Base-by-base conservation (phyloP, 92 coral and sea anemone genomes). In the Anthopleura xanthogrammica region DNA sequence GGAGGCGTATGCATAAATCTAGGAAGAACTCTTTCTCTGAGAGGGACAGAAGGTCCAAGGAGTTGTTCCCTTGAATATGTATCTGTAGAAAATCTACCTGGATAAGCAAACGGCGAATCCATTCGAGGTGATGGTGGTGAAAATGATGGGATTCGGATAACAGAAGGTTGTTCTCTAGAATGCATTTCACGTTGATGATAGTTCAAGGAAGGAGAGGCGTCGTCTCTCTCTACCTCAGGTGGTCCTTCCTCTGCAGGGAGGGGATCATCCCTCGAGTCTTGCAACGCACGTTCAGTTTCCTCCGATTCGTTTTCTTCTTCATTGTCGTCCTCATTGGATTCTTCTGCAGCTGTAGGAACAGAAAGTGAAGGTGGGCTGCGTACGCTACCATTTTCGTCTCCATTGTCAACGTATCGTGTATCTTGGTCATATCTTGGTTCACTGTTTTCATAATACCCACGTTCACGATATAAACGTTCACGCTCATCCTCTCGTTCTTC, bases 291-390 rank as follows among this genome's bases (percentile, higher is more conserved):
- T 57, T 85, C 76, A 55, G 78, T 79, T 11, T 85, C 90, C 24
- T 82, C 82, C 5, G 86, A 13, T 46, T 87, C 88, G 81, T 82
- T 60, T 29, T 85, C 91, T n/a, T 84, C 91, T 20, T 83, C 85
- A 24, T 84, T 84, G 79, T 92, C 86, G 76, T 94, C 98, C 6
- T 89, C 86, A 52, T 71, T 60, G 43, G 82, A 82, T 54, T 83
- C 88, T 52, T 86, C 88, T 54, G 81, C 52, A 62, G 29, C 70
- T 41, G 60, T 75, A 0, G 85, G 65, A 82, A 60, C 40, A 29
- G 40, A 76, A 3, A 41, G 52, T 36, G 52, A 24, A 16, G 72
- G 82, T 54, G 72, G 17, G 40, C 88, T 85, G 23, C 88, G 88
- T 3, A 20, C 58, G 23, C 52, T 54, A 41, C 83, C 71, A 23